Conservation (phyloP, 2,113 vertebrate species). For the Channa maculata region DNA sequence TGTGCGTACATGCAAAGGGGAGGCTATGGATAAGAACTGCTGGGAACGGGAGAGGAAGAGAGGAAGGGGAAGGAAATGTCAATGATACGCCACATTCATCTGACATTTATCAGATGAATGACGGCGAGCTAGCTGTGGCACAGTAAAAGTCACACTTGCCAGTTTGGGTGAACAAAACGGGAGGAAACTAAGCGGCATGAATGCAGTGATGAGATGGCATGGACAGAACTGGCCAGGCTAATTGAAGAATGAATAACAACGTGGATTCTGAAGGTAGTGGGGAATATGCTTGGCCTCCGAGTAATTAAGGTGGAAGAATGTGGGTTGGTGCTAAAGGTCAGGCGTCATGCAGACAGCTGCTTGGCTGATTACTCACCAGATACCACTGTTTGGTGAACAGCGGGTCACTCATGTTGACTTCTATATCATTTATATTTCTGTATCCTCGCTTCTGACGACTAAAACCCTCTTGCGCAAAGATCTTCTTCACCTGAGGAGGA, state of each 20-base stretch:
- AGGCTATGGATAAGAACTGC: conserved; percentile 7
- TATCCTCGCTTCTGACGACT: conserved; percentile 94
- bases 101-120: conserved; percentile 51
- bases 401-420: conserved; percentile 96
- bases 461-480: conserved; percentile 93
- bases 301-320: conserved; percentile 62
- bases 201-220: conserved; percentile 20
- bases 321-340: conserved; percentile 68
- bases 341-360: conserved; percentile 41
- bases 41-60: conserved; percentile 7
- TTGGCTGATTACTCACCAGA: conserved; percentile 88
- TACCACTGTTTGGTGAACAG: conserved; percentile 99
- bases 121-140: conserved; percentile 2
- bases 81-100: conserved; percentile 46
- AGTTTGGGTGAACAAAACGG: conserved; percentile 57
- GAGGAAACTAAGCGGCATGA: conserved; percentile 32
- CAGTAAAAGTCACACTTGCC: conserved; percentile 51
- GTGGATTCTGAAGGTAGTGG: conserved; percentile 46
- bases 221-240: conserved; percentile 47
- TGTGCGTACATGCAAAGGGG: conserved; percentile 10
- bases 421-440: conserved; percentile 91
- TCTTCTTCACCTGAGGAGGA: conserved; percentile 89
- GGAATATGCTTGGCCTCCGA: conserved; percentile 58
- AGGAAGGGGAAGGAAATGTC: conserved; percentile 75
- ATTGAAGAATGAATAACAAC: conserved; percentile 65